Conservation (phyloP, 2,888 invertebrate species). For the Phengaris alcon region DNA sequence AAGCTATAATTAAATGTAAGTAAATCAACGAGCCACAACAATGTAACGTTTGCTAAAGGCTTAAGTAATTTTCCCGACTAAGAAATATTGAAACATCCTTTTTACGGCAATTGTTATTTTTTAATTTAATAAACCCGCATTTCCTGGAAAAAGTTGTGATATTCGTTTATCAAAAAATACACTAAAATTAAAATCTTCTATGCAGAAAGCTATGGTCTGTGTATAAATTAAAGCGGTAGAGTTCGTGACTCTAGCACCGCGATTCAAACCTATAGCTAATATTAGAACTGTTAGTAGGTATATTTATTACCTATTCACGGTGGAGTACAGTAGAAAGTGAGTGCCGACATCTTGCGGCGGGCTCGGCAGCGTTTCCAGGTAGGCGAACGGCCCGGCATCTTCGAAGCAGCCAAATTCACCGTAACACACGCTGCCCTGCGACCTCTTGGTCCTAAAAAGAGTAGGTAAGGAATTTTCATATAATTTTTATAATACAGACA, state of each 20-base stretch:
- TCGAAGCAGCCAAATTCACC: constrained; percentile 95
- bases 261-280: too few relatives aligned
- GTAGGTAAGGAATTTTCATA: background rate
- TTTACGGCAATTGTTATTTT: too few relatives aligned
- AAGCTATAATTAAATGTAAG: background rate
- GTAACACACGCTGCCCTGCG: constrained; percentile 91
- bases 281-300: background rate
- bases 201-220: too few relatives aligned
- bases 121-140: too few relatives aligned
- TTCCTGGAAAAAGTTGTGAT: too few relatives aligned
- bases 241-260: too few relatives aligned
- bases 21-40: background rate
- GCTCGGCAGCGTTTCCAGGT: constrained; percentile 92
- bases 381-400: constrained; percentile 93
- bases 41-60: background rate
- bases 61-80: too few relatives aligned
- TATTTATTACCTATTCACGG: constrained; percentile 76
- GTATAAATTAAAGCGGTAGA: too few relatives aligned
- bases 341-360: constrained; percentile 92
- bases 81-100: too few relatives aligned
- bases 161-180: too few relatives aligned
- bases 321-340: constrained; percentile 87
- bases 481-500: too few relatives aligned
- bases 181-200: too few relatives aligned
- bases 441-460: constrained; percentile 82